phyloP scores from a whole-genome alignment of 1,140 invertebrate species.

The Cyclina sinensis region DNA sequence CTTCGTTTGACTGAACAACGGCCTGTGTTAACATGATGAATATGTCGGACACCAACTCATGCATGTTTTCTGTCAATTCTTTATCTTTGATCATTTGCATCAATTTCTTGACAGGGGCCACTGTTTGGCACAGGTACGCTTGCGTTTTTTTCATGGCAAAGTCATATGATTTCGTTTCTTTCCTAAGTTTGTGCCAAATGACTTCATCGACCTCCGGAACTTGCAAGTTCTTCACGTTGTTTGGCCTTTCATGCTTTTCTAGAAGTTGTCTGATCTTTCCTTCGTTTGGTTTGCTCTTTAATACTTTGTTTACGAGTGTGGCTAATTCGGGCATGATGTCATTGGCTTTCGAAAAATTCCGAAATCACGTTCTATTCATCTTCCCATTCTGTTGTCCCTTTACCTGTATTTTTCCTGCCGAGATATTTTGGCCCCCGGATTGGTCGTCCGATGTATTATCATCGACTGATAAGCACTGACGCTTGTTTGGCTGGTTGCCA shows the following conservation, averaged over 20 bases:
- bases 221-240: slow-evolving; percentile 18
- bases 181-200: slow-evolving; percentile 10
- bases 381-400: too few species aligned
- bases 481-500: too few species aligned
- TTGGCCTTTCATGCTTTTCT: slow-evolving; percentile 18
- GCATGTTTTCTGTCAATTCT: background rate
- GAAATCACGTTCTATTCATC: too few species aligned
- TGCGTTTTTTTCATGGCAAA: slow-evolving; percentile 15
- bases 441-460: too few species aligned
- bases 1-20: slow-evolving; percentile 10
- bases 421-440: too few species aligned
- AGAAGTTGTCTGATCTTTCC: background rate
- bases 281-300: background rate
- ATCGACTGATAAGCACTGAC: too few species aligned
- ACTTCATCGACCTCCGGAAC: slow-evolving; percentile 9
- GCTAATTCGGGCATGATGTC: too few species aligned
- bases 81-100: background rate
- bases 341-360: too few species aligned
- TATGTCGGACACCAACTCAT: background rate
- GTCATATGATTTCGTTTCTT: slow-evolving; percentile 23
- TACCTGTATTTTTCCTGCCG: too few species aligned
- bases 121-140: slow-evolving; percentile 9
- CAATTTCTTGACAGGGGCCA: background rate
- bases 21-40: slow-evolving; percentile 25
- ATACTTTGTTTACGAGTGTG: too few species aligned